These are phyloP conservation scores for Triplophysa tibetana DNA, from an alignment of 2,113 vertebrate species.

Conservation along the genomic window DNA sequence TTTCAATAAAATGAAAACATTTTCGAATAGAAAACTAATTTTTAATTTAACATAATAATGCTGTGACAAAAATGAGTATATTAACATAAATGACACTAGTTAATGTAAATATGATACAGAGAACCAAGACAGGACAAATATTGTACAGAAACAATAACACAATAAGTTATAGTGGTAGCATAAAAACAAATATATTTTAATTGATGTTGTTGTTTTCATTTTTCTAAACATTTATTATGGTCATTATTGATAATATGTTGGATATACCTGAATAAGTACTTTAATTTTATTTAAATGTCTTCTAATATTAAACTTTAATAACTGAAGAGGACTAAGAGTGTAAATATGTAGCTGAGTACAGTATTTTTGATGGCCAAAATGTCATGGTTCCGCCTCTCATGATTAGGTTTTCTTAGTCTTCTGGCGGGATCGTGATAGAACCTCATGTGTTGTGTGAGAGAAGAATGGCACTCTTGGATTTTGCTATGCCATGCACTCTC, in stretches of 20 bases:
- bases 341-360: conserved; percentile 28
- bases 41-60: neutral
- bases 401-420: too few species aligned
- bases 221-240: neutral
- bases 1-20: neutral
- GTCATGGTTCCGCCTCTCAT: too few species aligned
- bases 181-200: neutral
- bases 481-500: too few species aligned
- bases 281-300: neutral
- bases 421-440: too few species aligned
- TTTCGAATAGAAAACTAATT: neutral
- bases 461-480: too few species aligned
- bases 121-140: neutral
- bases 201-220: neutral
- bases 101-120: neutral
- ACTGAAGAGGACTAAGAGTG: neutral
- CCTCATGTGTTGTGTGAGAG: too few species aligned
- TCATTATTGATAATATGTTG: neutral
- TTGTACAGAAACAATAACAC: neutral
- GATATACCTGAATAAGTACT: conserved; percentile 4
- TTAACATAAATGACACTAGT: neutral
- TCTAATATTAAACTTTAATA: neutral
- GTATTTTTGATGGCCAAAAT: neutral
- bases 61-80: neutral
- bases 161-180: conserved; percentile 3